Conservation (phyloP, 2,113 vertebrate genomes). For the Polyodon spathula region DNA sequence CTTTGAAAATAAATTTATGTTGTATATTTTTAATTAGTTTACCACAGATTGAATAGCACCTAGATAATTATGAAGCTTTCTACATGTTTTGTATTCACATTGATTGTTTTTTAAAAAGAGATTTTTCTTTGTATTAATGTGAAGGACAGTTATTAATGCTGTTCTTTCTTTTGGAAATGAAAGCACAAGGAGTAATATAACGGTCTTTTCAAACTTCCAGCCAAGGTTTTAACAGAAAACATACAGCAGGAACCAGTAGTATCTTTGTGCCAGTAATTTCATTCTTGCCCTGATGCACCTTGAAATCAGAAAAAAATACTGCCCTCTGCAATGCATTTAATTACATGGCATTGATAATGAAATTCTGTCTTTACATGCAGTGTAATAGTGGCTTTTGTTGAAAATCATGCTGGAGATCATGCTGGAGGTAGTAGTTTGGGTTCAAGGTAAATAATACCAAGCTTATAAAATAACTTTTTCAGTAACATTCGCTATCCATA, state of each 20-base stretch:
- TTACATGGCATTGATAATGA: neutral
- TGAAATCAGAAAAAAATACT: neutral
- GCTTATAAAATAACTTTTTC: too few relatives aligned
- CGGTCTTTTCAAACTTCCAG: neutral
- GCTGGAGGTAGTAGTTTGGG: neutral
- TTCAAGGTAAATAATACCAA: neutral
- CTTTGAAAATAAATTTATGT: constrained; percentile 5
- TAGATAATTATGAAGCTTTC: neutral
- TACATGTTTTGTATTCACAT: neutral
- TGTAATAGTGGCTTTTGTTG: neutral
- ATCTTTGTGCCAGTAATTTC: neutral
- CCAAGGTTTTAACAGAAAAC: neutral
- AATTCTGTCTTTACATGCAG: neutral
- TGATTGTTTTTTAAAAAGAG: neutral
- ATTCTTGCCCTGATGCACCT: constrained; percentile 1
- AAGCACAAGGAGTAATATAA: neutral
- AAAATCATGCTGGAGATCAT: too few relatives aligned
- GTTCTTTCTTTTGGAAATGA: neutral
- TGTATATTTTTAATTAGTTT: constrained; percentile 9
- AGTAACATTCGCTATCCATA: too few relatives aligned
- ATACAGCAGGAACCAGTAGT: neutral
- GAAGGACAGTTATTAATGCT: neutral
- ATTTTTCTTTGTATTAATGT: neutral
- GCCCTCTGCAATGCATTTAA: neutral
- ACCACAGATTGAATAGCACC: constrained; percentile 2